phyloP scores from a whole-genome alignment of 2,888 invertebrate genomes.

The Cenopis cana region DNA sequence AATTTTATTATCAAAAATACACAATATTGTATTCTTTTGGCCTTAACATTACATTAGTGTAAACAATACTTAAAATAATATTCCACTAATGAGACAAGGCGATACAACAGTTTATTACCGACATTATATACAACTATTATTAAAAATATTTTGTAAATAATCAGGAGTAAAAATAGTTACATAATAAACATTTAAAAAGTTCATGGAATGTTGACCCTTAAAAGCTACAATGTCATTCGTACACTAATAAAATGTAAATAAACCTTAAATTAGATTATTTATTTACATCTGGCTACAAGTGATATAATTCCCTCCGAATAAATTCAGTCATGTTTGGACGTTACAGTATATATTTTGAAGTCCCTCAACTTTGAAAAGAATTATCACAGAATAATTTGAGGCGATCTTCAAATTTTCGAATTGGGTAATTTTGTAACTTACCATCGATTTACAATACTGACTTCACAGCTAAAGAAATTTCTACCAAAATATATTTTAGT shows the following conservation, averaged over 20 bases:
- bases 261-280: constrained; percentile 46
- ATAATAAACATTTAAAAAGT: constrained; percentile 58
- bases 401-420: constrained; percentile 71
- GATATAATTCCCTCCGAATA: constrained; percentile 54
- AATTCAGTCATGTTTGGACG: constrained; percentile 49
- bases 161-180: constrained; percentile 62
- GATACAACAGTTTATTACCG: constrained; percentile 79
- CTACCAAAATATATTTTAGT: constrained; percentile 55
- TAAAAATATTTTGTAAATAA: constrained; percentile 51
- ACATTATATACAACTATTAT: constrained; percentile 69
- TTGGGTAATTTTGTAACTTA: constrained; percentile 37
- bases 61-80: constrained; percentile 73
- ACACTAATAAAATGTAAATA: constrained; percentile 47
- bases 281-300: constrained; percentile 56
- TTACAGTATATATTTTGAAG: constrained; percentile 69
- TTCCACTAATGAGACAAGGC: constrained; percentile 75
- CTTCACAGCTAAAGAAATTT: constrained; percentile 46
- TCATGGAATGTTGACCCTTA: constrained; percentile 71
- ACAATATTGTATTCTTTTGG: constrained; percentile 84
- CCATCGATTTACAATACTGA: constrained; percentile 40
- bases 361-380: constrained; percentile 79
- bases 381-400: constrained; percentile 84
- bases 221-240: constrained; percentile 76
- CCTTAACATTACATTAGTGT: constrained; percentile 82
- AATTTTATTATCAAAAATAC: constrained; percentile 81